Evolutionary conservation across 2,113 vertebrate genomes (phyloP).

Genomic region (Rhinoptilus africanus): DNA sequence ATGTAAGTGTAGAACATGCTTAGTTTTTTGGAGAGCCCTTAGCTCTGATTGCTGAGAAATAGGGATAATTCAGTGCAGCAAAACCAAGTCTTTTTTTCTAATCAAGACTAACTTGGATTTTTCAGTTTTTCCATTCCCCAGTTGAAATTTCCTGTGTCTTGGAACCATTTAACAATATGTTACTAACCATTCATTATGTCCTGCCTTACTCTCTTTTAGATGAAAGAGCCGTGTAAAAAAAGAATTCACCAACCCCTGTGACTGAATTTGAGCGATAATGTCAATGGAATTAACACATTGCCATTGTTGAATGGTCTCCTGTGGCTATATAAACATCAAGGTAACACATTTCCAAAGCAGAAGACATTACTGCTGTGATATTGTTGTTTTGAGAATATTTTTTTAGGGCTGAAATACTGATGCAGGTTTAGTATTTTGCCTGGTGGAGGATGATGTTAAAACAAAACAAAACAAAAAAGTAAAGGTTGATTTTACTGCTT

Average conservation of each 20-base stretch:
- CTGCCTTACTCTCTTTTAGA: conserved; percentile 43
- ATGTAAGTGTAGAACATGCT: not conserved
- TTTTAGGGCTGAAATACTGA: not conserved
- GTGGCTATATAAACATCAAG: conserved; percentile 53
- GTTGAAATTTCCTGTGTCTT: conserved; percentile 26
- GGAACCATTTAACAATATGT: conserved; percentile 21
- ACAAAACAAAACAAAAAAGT: not conserved
- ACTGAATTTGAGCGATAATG: conserved; percentile 51
- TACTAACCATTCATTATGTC: conserved; percentile 52
- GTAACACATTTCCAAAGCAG: conserved; percentile 43
- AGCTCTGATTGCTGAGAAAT: not conserved
- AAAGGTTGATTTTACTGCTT: not conserved
- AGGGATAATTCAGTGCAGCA: not conserved
- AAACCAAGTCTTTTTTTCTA: not conserved
- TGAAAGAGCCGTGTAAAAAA: conserved; percentile 46
- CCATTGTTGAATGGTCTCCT: conserved; percentile 38
- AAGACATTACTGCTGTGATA: not conserved
- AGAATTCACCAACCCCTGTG: not conserved
- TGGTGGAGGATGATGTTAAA: not conserved
- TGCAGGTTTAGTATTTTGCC: not conserved
- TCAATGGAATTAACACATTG: conserved; percentile 60
- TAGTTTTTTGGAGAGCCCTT: not conserved
- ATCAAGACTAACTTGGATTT: not conserved
- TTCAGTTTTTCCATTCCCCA: not conserved
- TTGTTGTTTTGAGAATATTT: not conserved